A percentile compares a stretch with the other conserved stretches of the same genome.
phyloP scores from a whole-genome alignment of 2,113 vertebrate species.

The Mus musculus region GRCm39 chr10:21558501-21559000 shows the following conservation, averaged over 20 bases:
- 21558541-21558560: neutral
- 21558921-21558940: neutral
- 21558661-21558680: neutral
- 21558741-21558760: neutral
- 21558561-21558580: neutral
- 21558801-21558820: neutral
- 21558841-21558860: neutral
- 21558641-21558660: neutral
- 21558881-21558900: neutral
- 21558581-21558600: neutral
- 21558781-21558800: neutral
- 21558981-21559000: neutral
- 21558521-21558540: neutral
- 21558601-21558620: neutral
- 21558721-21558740: neutral
- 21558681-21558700: neutral
- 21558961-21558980: neutral
- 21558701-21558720: neutral
- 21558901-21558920: neutral
- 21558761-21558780: neutral
- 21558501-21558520: neutral
- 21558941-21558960: neutral
- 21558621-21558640: conserved; percentile 6
- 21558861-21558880: neutral
- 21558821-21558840: neutral